These are phyloP conservation scores for Oreotrochilus melanogaster DNA, from an alignment of 2,113 vertebrate species.

Conservation along the genomic window DNA sequence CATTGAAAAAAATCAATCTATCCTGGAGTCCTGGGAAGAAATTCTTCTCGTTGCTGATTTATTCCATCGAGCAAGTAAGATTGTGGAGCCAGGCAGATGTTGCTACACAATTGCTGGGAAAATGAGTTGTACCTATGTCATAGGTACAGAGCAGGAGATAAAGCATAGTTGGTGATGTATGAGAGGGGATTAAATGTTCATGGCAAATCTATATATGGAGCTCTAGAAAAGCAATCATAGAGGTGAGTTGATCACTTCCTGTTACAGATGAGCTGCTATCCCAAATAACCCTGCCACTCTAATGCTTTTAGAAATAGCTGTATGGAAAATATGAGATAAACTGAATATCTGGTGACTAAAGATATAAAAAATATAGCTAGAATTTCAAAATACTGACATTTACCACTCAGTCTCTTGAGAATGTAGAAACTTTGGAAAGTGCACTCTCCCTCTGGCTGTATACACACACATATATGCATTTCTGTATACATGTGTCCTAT, in stretches of 20 bases:
- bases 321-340: slow-evolving; percentile 45
- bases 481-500: background rate
- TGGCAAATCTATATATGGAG: slow-evolving; percentile 36
- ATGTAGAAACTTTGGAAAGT: background rate
- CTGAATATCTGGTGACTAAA: background rate
- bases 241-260: slow-evolving; percentile 34
- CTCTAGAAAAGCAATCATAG: slow-evolving; percentile 61
- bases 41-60: slow-evolving; percentile 21
- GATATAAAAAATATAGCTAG: background rate
- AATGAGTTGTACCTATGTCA: background rate
- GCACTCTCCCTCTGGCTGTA: background rate
- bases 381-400: slow-evolving; percentile 4
- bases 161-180: background rate
- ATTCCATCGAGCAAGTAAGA: background rate
- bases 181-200: slow-evolving; percentile 45
- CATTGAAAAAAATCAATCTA: background rate
- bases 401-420: background rate
- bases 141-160: slow-evolving; percentile 4
- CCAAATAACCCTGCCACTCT: background rate
- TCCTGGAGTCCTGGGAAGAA: background rate
- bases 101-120: background rate
- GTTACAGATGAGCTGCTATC: slow-evolving; percentile 21
- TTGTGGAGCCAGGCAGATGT: background rate
- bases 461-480: background rate
- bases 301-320: slow-evolving; percentile 30